Evolutionary conservation across 1,140 invertebrate species (phyloP), one percentile per base, ranked within the genome.

Genomic region (Uloborus diversus): DNA sequence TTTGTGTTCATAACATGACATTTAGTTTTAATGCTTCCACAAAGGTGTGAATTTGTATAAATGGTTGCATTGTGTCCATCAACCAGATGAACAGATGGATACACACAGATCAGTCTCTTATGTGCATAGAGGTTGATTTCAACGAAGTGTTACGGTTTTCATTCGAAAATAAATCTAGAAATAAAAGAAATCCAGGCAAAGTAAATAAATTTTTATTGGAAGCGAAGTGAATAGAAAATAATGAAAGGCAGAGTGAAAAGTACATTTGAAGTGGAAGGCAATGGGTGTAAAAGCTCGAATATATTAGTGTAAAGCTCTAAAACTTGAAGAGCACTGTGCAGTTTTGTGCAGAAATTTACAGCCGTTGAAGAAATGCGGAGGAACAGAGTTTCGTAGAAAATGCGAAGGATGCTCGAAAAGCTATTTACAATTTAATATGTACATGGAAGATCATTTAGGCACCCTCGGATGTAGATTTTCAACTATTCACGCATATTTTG

Each of bases 401-500:
- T 42, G 37, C 9, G 37, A 42, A 13, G 17, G n/a, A 42, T 13
- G 37, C 17, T 9, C 9, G 9, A n/a, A n/a, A 42, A 42, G 37
- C 17, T 42, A 42, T 42, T 42, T 42, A 42, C 37, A 42, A 42
- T 9, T 42, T 57, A n/a, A 57, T 70, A 70, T 70, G 56, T 70
- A 70, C 68, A 70, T 70, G 68, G 68, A 70, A 70, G 68, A 70
- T 35, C 68, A 57, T 37, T 70, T 70, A 70, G 68, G 68, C 68
- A 57, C 68, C 53, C 53, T 37, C 51, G 49, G 53, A 70, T 49
- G 57, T 56, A 35, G 25, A 68, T 57, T 25, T 37, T 13, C 37
- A 42, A 42, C 37, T 42, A 42, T 42, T 42, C n/a, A n/a, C n/a
- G n/a, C n/a, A n/a, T n/a, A n/a, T n/a, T n/a, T n/a, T n/a, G n/a